Evolutionary conservation across 2,113 vertebrate genomes (phyloP).

Genomic region (Cheilinus undulatus): DNA sequence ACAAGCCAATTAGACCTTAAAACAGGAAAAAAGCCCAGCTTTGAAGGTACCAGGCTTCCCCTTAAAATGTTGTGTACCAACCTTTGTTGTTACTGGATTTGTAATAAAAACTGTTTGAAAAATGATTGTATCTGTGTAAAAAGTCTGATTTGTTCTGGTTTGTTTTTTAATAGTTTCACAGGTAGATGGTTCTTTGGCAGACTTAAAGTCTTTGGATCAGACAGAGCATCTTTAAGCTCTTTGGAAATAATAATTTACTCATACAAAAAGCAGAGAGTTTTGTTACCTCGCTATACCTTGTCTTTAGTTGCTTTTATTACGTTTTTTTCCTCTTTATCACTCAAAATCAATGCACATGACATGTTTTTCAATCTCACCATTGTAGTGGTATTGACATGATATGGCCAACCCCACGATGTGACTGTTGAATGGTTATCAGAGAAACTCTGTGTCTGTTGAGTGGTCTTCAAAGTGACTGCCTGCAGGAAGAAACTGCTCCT

Average conservation of each 20-base stretch:
- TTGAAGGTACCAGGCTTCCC: neutral
- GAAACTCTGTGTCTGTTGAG: too few species aligned
- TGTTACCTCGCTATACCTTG: neutral
- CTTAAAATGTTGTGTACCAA: slow-evolving; percentile 23
- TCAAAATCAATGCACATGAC: too few species aligned
- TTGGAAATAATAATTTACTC: neutral
- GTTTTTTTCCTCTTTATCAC: too few species aligned
- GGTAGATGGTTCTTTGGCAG: slow-evolving; percentile 35
- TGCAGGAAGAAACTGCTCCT: too few species aligned
- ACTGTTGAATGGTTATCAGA: too few species aligned
- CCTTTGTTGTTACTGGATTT: slow-evolving; percentile 42
- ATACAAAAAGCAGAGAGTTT: neutral
- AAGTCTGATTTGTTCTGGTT: slow-evolving; percentile 1
- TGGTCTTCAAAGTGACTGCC: too few species aligned
- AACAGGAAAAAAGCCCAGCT: neutral
- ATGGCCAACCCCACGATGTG: too few species aligned
- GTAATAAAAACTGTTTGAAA: slow-evolving; percentile 17
- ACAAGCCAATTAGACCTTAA: neutral
- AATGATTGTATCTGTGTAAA: slow-evolving; percentile 63
- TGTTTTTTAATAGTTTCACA: slow-evolving; percentile 19
- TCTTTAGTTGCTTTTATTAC: too few species aligned
- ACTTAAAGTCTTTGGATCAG: neutral
- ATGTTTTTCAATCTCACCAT: too few species aligned
- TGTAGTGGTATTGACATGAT: too few species aligned
- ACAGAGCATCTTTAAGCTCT: neutral